Conservation (phyloP, 2,888 invertebrate species). For the Lochmaea crataegi region DNA sequence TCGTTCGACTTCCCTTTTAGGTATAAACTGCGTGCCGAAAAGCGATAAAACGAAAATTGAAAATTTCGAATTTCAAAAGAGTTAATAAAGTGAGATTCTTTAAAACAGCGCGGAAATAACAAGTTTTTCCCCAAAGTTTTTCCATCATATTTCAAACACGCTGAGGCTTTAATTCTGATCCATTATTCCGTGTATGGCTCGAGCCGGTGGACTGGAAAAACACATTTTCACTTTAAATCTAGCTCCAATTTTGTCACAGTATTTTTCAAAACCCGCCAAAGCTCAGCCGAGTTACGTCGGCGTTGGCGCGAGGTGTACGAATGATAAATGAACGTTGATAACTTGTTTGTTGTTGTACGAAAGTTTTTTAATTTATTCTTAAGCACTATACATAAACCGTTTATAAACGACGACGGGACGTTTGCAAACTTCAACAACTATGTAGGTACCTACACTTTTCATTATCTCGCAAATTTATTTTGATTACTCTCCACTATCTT, state of each 20-base stretch:
- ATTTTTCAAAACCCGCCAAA: constrained; percentile 23
- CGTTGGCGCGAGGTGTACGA: constrained; percentile 9
- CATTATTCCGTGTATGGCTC: constrained; percentile 52
- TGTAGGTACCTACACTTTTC: constrained; percentile 12
- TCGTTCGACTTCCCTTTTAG: constrained; percentile 42
- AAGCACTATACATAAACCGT: constrained; percentile 13
- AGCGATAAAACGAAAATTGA: constrained; percentile 64
- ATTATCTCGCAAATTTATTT: constrained; percentile 16
- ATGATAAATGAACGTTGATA: constrained; percentile 25
- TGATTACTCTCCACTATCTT: constrained; percentile 3
- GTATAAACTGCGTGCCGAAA: constrained; percentile 59
- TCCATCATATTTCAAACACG: constrained; percentile 57
- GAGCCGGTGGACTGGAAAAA: constrained; percentile 52
- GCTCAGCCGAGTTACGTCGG: background rate
- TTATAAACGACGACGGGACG: background rate
- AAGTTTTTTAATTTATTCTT: constrained; percentile 31
- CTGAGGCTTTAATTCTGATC: constrained; percentile 53
- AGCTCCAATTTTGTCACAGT: constrained; percentile 37
- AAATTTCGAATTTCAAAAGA: constrained; percentile 62
- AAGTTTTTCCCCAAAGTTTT: constrained; percentile 58
- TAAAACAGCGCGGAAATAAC: constrained; percentile 56
- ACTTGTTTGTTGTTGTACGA: constrained; percentile 17
- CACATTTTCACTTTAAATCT: constrained; percentile 46
- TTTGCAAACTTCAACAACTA: constrained; percentile 14
- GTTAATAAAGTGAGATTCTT: constrained; percentile 53